phyloP scores from a whole-genome alignment of 2,113 vertebrate genomes.

The Mobula birostris region DNA sequence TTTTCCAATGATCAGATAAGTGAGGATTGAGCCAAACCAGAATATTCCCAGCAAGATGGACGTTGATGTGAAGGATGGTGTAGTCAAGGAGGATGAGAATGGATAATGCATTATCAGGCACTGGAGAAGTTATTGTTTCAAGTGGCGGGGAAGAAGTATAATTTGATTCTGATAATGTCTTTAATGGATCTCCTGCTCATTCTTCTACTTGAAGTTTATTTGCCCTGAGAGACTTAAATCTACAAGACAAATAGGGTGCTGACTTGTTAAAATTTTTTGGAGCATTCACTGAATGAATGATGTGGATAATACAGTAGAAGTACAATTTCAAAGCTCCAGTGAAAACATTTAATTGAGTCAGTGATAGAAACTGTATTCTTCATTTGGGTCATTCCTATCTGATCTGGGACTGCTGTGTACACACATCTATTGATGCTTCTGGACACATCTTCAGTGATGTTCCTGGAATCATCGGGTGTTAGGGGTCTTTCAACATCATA shows the following conservation, averaged over 20 bases:
- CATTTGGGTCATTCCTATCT: not conserved
- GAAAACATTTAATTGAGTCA: not conserved
- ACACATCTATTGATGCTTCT: too few relatives aligned
- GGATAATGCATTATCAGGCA: not conserved
- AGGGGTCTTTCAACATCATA: too few relatives aligned
- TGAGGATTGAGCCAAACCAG: not conserved
- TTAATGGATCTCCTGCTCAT: not conserved
- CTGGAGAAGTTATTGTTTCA: not conserved
- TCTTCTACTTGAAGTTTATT: not conserved
- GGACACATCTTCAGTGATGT: too few relatives aligned
- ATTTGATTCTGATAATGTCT: not conserved
- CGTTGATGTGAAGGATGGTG: not conserved
- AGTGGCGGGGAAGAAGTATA: not conserved
- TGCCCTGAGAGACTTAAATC: not conserved
- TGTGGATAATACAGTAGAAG: not conserved
- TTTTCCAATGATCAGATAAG: not conserved
- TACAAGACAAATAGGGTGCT: not conserved
- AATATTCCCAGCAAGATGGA: not conserved
- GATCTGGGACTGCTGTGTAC: not conserved
- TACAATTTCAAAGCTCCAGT: not conserved
- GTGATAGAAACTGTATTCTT: not conserved
- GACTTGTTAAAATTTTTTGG: not conserved
- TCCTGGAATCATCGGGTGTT: too few relatives aligned
- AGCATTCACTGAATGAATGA: not conserved
- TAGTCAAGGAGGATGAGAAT: not conserved